A percentile compares a stretch with the other conserved stretches of the same genome.
phyloP scores from a whole-genome alignment of 2,113 vertebrate species.

The Leptobrachium ailaonicum region DNA sequence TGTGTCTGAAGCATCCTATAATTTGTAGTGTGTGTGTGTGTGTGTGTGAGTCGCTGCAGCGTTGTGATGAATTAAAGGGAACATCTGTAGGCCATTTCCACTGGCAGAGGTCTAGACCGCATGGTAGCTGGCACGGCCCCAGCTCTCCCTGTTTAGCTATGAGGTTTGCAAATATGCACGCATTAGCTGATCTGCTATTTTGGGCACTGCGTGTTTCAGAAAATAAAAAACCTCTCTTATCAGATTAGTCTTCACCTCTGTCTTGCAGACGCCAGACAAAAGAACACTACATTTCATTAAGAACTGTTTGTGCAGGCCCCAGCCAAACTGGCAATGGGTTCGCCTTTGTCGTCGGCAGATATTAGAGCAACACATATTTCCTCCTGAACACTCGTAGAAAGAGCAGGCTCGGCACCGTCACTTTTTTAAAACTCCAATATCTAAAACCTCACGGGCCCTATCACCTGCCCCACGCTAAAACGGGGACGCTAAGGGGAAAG shows the following conservation, averaged over 20 bases:
- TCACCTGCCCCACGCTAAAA: too few species aligned
- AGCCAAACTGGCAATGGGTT: too few species aligned
- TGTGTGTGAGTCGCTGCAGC: neutral
- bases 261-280: neutral
- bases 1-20: neutral
- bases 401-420: too few species aligned
- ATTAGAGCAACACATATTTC: too few species aligned
- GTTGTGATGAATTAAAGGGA: neutral
- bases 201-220: neutral
- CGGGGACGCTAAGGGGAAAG: too few species aligned
- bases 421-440: too few species aligned
- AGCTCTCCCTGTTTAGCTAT: constrained; percentile 1
- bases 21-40: neutral
- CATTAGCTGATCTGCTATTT: neutral
- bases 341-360: too few species aligned
- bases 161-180: neutral
- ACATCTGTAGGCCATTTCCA: constrained; percentile 8
- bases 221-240: constrained; percentile 3
- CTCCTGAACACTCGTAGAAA: too few species aligned
- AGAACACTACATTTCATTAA: too few species aligned
- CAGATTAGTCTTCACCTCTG: too few species aligned
- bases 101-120: constrained; percentile 7
- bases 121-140: constrained; percentile 1
- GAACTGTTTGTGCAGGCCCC: too few species aligned
- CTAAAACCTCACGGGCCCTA: too few species aligned